Evolutionary conservation across 2,888 invertebrate species (phyloP), one percentile per base, ranked within the genome.

Genomic region (Osmoderma eremita): DNA sequence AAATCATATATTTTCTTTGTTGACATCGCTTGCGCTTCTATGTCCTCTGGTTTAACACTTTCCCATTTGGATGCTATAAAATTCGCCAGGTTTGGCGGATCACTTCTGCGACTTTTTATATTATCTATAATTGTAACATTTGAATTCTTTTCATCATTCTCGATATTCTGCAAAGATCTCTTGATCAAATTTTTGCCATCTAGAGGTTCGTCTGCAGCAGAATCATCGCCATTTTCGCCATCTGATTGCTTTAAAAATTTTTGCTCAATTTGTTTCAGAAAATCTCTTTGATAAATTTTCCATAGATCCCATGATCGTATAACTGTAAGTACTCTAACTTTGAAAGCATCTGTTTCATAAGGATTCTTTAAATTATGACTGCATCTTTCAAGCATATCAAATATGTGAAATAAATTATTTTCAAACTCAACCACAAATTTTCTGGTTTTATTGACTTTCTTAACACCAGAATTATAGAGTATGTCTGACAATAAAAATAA

Each of bases 31-130:
- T 90, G 89, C 1, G 88, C 89, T 80, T 92, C 91, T 58, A 88
- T 84, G 77, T 91, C 88, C 74, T 90, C 88, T 12, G 95, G 93
- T 83, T 97, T 96, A 18, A 98, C 91, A 49, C 91, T 91, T 86
- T 98, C 97, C 98, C 97, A 98, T 80, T 94, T 93, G 0, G 96
- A 96, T 2, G 93, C 93, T 63, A 95, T 90, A 84, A 97, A 94
- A 13, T 87, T 88, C 10, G 68, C 30, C 5, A 88, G 88, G 65
- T 86, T 87, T 74, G 69, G 62, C 68, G 71, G 67, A 20, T 18
- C 50, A 51, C 73, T 72, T 17, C 63, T 53, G 49, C 69, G 54
- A 4, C 2, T 63, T 66, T 12, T 67, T 10, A 48, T 38, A 15
- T 45, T 63, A 18, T 67, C 61, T 18, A 69, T n/a, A 41, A 64